Evolutionary conservation across 2,797 vertebrate species (phyloP).

Genomic region (Spinibarbus caldwelli): DNA sequence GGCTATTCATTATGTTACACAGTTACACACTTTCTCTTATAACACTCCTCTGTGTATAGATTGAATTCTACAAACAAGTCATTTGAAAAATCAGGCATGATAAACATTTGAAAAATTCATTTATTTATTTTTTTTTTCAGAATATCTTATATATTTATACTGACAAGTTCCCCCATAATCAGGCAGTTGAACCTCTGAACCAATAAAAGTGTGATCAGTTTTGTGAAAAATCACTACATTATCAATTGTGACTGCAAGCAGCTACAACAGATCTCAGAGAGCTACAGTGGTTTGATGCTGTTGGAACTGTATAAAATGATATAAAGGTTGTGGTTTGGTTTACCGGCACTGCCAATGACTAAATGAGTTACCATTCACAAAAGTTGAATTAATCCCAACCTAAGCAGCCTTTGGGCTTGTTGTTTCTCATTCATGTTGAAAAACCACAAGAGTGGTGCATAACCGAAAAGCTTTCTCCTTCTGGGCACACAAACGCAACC

Average conservation of each 20-base stretch:
- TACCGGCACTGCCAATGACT: constrained; percentile 27
- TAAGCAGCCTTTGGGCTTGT: constrained; percentile 10
- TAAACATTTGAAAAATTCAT: constrained; percentile 22
- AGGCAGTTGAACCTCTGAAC: constrained; percentile 46
- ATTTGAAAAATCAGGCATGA: constrained; percentile 1
- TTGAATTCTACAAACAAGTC: neutral
- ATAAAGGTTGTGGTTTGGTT: constrained; percentile 55
- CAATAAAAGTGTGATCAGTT: constrained; percentile 51
- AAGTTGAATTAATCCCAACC: constrained; percentile 11
- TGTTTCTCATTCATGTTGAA: constrained; percentile 19
- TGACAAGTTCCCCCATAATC: constrained; percentile 7
- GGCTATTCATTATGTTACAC: neutral
- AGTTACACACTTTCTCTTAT: constrained; percentile 7
- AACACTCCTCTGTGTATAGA: no score
- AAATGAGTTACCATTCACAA: constrained; percentile 44
- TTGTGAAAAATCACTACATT: constrained; percentile 62
- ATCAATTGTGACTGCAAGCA: constrained; percentile 39
- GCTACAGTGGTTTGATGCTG: constrained; percentile 23
- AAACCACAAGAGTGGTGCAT: no score
- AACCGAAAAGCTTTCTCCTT: neutral
- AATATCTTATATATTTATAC: constrained; percentile 10
- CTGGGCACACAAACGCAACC: neutral
- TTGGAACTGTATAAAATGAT: constrained; percentile 36
- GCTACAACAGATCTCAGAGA: constrained; percentile 48
- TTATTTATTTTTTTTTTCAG: no score